Evolutionary conservation across 2,888 invertebrate species (phyloP).

Genomic region (Aphidius colemani): DNA sequence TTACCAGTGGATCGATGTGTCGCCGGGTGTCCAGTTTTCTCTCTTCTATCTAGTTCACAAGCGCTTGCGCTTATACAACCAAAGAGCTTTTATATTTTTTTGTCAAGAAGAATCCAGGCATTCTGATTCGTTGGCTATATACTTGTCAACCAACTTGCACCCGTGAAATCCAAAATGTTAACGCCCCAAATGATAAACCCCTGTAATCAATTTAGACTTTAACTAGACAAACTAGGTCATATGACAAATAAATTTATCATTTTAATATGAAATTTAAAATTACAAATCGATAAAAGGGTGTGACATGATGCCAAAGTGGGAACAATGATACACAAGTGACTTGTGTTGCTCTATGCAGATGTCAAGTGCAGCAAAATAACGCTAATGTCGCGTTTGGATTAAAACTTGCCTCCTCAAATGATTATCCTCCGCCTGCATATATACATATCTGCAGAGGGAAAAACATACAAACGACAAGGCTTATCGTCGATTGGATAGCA

Average conservation of each 20-base stretch:
- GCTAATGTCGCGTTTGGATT: no score
- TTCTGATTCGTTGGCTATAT: slow-evolving; percentile 48
- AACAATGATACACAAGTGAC: no score
- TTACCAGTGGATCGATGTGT: slow-evolving; percentile 57
- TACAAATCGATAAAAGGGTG: not conserved
- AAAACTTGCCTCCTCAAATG: no score
- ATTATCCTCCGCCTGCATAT: no score
- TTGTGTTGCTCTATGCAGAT: no score
- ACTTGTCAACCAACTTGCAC: slow-evolving; percentile 16
- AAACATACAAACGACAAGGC: slow-evolving; percentile 27
- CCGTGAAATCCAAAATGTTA: slow-evolving; percentile 15
- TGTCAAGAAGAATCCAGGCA: slow-evolving; percentile 40
- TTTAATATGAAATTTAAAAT: no score
- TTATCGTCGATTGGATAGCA: slow-evolving; percentile 48
- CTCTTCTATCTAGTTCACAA: slow-evolving; percentile 43
- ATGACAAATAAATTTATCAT: no score
- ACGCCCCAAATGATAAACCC: not conserved
- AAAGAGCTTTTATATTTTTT: slow-evolving; percentile 24
- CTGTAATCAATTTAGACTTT: not conserved
- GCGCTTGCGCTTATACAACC: slow-evolving; percentile 50
- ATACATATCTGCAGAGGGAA: no score
- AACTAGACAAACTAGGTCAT: no score
- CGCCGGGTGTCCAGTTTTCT: slow-evolving; percentile 51
- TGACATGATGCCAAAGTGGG: not conserved
- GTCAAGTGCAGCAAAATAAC: no score